Conservation (phyloP, 2,888 invertebrate species). For the Pseudococcus jackbeardsleyi region DNA sequence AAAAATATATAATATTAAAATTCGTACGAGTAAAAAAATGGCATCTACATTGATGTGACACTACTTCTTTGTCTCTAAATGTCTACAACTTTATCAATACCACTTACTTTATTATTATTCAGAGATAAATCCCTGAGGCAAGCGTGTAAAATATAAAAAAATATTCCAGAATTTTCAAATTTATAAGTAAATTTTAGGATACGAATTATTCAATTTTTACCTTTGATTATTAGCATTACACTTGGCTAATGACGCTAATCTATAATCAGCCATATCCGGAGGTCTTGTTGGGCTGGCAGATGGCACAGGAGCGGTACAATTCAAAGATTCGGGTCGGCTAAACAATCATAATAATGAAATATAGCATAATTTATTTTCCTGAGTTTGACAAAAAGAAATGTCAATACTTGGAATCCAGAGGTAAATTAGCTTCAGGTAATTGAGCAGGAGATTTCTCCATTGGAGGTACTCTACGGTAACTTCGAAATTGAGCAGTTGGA, state of each 20-base stretch:
- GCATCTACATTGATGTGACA: not conserved
- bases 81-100: not conserved
- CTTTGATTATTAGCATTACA: constrained; percentile 64
- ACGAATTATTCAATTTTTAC: constrained; percentile 46
- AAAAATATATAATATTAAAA: not conserved
- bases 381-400: not conserved
- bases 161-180: constrained; percentile 18
- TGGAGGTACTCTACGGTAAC: constrained; percentile 77
- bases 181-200: not conserved
- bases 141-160: constrained; percentile 17
- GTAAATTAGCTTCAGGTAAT: not conserved
- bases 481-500: constrained; percentile 84
- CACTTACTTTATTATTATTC: constrained; percentile 50
- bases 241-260: constrained; percentile 67
- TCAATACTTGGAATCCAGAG: constrained; percentile 23
- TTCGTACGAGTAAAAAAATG: not conserved
- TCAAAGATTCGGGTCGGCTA: constrained; percentile 42
- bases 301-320: constrained; percentile 43
- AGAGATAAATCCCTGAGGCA: constrained; percentile 24
- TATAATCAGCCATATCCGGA: constrained; percentile 74
- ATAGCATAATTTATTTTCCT: not conserved
- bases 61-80: not conserved
- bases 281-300: constrained; percentile 66
- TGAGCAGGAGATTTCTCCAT: constrained; percentile 69
- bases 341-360: not conserved